Evolutionary conservation across 2,113 vertebrate genomes (phyloP), one percentile per base, ranked within the genome.

Genomic region (Phoxinus phoxinus): DNA sequence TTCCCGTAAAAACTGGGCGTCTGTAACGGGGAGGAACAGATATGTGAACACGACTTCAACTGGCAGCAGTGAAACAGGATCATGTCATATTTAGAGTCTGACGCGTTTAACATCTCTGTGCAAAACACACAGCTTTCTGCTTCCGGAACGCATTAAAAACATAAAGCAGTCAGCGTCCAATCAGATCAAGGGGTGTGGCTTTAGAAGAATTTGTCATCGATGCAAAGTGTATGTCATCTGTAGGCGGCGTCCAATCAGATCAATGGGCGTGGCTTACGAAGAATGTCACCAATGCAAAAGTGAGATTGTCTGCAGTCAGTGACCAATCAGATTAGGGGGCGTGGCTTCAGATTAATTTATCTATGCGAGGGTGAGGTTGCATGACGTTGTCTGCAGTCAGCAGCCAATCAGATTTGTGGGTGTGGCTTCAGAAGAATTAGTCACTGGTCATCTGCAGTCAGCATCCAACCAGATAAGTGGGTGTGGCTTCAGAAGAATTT

Each of bases 181-280:
- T 37, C 27, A 53, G 48, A 78, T 58, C 30, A 56, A 2, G 4
- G 75, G 71, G 73, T 12, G 76, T 74, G 84, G 74, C 85, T 91
- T 99, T 95, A 99, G 94, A 98, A 99, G 93, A 99, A 99, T 92
- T 99, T 99, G 91, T 98, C 98, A 3, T 99, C 97, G 46, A 99
- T 99, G 92, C 97, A 96, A 92, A 99, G 93, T 99, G 27, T 32
- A 32, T 15, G 3, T 61, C 1, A 1, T 41, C 69, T 37, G 67
- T 8, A 72, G 35, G 41, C 32, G n/a, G 10, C 1, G 3, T 9
- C 35, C 69, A 72, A 37, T 72, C 9, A 23, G 35, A 72, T 72
- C 6, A 3, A 13, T 19, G 58, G 82, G 86, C 59, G n/a, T 67
- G 27, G 13, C 27, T 67, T 67, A 1, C 30, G 25, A 67, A 67